A percentile compares a stretch with the other conserved stretches of the same genome.
Conservation (phyloP, 1,140 invertebrate genomes). For the Eufriesea mexicana region DNA sequence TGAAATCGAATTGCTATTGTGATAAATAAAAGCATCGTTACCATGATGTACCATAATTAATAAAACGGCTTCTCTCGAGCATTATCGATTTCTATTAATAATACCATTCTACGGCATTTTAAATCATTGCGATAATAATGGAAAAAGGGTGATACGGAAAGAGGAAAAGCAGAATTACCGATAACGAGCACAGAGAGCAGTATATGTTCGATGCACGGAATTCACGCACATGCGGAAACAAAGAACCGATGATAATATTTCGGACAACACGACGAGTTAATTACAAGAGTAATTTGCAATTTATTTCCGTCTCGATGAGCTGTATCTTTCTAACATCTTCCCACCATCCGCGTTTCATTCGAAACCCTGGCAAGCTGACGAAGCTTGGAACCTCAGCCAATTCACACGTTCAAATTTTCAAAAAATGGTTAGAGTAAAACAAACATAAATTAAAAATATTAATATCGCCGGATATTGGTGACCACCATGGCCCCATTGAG, state of each 20-base stretch:
- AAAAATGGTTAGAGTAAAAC: too few species aligned
- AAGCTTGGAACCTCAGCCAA: background rate
- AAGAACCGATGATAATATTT: background rate
- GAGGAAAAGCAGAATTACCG: background rate
- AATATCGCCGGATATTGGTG: too few species aligned
- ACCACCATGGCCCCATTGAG: too few species aligned
- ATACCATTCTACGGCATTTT: background rate
- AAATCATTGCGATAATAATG: background rate
- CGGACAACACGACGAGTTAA: background rate
- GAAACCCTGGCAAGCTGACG: background rate
- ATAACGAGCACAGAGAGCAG: too few species aligned
- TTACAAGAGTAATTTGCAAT: background rate
- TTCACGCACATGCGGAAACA: background rate
- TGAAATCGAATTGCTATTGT: background rate
- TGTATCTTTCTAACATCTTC: background rate
- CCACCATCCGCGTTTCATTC: background rate
- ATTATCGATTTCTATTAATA: background rate
- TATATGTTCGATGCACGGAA: background rate
- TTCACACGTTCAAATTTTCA: too few species aligned
- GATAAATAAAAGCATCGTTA: background rate
- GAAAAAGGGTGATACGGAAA: background rate
- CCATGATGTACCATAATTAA: background rate
- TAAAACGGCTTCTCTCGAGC: too few species aligned
- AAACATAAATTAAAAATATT: too few species aligned
- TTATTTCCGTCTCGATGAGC: background rate